These are phyloP conservation scores for Tachysurus fulvidraco DNA, from an alignment of 2,113 vertebrate genomes.

Conservation along the genomic window DNA sequence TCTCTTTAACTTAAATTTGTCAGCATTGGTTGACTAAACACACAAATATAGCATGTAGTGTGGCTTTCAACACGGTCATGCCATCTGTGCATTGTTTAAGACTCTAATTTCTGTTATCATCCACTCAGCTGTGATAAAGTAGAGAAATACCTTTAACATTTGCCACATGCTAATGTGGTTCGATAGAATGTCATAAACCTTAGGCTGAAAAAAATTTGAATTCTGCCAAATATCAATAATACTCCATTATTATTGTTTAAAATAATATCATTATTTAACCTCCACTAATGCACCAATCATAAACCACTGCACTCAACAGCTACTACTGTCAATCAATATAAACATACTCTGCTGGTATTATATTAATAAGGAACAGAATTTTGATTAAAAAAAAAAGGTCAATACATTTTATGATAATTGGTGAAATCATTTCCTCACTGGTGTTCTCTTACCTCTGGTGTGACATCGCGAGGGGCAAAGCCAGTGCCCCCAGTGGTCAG, in stretches of 20 bases:
- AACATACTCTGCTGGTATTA: not conserved
- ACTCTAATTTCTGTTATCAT: not conserved
- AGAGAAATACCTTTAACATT: not conserved
- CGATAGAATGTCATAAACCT: not conserved
- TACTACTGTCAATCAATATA: not conserved
- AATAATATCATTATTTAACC: not conserved
- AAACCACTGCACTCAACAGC: not conserved
- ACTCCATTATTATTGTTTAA: not conserved
- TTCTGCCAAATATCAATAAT: not conserved
- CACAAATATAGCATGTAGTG: not conserved
- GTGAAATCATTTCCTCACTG: not conserved
- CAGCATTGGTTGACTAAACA: not conserved
- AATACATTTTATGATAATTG: not conserved
- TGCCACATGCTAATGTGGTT: not conserved
- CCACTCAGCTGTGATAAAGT: not conserved
- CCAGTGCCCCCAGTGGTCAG: constrained; percentile 98
- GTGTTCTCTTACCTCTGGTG: constrained; percentile 85
- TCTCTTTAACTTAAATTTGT: not conserved
- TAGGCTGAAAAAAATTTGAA: not conserved
- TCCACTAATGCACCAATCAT: not conserved
- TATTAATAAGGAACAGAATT: not conserved
- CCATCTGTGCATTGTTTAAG: not conserved
- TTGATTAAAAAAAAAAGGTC: not conserved
- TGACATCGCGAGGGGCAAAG: constrained; percentile 97
- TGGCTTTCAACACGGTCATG: not conserved